phyloP scores from a whole-genome alignment of 2,888 invertebrate genomes.

The Sarcophaga subvicina region DNA sequence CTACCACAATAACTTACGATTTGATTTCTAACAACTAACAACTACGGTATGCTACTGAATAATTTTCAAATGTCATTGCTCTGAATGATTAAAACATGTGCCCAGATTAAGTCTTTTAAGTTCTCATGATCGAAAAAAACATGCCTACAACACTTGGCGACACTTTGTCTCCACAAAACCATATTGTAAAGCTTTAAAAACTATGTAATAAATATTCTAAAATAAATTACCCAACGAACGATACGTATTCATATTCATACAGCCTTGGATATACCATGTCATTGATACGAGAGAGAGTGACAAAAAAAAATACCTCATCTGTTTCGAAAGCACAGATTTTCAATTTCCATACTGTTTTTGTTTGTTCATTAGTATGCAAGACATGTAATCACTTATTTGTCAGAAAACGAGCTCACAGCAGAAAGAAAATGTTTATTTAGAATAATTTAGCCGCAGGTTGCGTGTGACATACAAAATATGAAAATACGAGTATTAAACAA shows the following conservation, averaged over 20 bases:
- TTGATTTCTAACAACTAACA: too few species aligned
- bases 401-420: slow-evolving; percentile 31
- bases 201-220: not conserved
- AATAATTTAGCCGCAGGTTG: not conserved
- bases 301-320: not conserved
- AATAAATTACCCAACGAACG: not conserved
- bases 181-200: not conserved
- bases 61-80: too few species aligned
- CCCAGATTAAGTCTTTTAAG: too few species aligned
- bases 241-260: not conserved
- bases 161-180: not conserved
- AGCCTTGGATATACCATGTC: not conserved
- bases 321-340: not conserved
- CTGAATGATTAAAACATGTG: too few species aligned
- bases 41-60: too few species aligned
- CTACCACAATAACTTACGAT: too few species aligned
- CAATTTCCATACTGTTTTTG: not conserved
- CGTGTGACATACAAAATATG: slow-evolving; percentile 1
- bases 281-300: too few species aligned
- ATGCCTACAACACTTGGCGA: not conserved
- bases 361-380: slow-evolving; percentile 44
- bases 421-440: slow-evolving; percentile 8
- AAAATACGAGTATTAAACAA: not conserved
- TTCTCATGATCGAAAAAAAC: too few species aligned
- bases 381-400: slow-evolving; percentile 29